Evolutionary conservation across 2,113 vertebrate species (phyloP), one percentile per base, ranked within the genome.

Genomic region (Uropsilus gracilis): DNA sequence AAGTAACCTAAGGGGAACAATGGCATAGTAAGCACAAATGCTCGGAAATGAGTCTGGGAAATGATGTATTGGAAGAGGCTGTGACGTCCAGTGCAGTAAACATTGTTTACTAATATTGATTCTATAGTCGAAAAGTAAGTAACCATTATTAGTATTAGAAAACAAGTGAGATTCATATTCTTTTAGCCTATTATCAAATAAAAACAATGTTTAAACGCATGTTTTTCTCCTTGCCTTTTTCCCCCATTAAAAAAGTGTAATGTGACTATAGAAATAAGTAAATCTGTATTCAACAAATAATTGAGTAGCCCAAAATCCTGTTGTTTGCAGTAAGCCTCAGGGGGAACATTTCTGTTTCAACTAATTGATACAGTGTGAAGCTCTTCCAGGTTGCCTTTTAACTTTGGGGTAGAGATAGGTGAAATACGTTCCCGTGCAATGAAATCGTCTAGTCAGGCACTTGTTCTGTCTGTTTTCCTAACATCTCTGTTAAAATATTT

Each of bases 161-260:
- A 78, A 55, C 10, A 80, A 50, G 2, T 85, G 75, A 73, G 8
- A 30, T 20, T n/a, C 55, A 24, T 72, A n/a, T 37, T 92, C 20
- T 39, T 84, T 63, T 78, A 55, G 26, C 32, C 5, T 39, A 46
- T 34, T 84, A 37, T 48, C 73, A 85, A 72, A 42, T 84, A 61
- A 77, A 82, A 64, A 55, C n/a, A n/a, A n/a, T 78, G 18, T 77
- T 90, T 24, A 18, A 80, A 91, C 76, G 24, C 18, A 86, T 88
- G 86, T 82, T 81, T 34, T 18, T 81, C 48, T 80, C 66, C 37
- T 82, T 88, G 86, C 77, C 76, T 34, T 18, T 81, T 55, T 80
- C 66, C 37, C 17, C 84, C 78, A 81, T 69, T 88, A 81, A 57
- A 59, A 30, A 78, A n/a, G n/a, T n/a, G n/a, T n/a, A n/a, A n/a